These are phyloP conservation scores for Anabas testudineus DNA, from an alignment of 2,797 vertebrate genomes.

Conservation along the genomic window DNA sequence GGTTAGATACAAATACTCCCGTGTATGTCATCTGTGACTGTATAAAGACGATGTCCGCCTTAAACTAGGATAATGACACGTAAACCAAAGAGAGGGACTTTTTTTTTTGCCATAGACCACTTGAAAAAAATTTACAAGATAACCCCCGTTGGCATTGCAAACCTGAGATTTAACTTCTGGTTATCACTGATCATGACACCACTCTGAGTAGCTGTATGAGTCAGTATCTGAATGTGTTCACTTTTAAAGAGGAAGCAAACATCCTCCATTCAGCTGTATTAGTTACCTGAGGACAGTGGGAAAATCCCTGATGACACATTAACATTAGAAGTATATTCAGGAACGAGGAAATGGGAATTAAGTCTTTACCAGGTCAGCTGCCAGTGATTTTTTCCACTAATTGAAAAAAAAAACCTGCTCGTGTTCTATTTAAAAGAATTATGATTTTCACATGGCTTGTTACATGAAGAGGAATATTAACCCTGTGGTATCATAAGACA, in stretches of 20 bases:
- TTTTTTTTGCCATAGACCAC: constrained; percentile 21
- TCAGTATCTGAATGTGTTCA: constrained; percentile 44
- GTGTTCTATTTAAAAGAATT: neutral
- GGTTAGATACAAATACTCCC: constrained; percentile 17
- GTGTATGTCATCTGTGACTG: constrained; percentile 7
- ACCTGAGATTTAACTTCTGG: neutral
- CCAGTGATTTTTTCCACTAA: constrained; percentile 16
- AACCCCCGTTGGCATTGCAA: neutral
- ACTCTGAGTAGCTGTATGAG: constrained; percentile 19
- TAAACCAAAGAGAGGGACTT: constrained; percentile 20
- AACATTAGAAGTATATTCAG: constrained; percentile 8
- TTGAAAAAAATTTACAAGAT: neutral
- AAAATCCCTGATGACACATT: constrained; percentile 43
- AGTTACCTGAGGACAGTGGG: constrained; percentile 42
- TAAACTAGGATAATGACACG: constrained; percentile 1
- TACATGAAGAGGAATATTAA: constrained; percentile 13
- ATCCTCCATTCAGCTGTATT: constrained; percentile 27
- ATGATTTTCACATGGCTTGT: constrained; percentile 23
- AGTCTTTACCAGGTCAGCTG: neutral
- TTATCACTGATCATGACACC: constrained; percentile 1
- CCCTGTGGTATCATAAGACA: neutral
- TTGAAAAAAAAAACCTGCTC: neutral
- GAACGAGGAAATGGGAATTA: constrained; percentile 60
- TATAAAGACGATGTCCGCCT: neutral
- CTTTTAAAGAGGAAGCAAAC: constrained; percentile 60